Conservation (phyloP, 2,113 vertebrate species). For the Herpailurus yagouaroundi region DNA sequence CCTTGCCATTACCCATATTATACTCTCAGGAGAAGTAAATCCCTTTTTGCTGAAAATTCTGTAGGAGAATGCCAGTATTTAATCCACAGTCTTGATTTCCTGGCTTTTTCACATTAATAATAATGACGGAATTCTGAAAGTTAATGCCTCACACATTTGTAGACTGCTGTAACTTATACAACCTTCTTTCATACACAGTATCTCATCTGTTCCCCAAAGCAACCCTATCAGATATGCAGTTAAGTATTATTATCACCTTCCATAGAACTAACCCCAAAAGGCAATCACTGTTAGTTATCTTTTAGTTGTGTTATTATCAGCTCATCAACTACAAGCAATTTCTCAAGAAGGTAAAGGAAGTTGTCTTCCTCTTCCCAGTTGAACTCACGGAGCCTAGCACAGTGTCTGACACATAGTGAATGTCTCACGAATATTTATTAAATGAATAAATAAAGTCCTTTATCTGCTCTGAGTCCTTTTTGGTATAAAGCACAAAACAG, state of each 20-base stretch:
- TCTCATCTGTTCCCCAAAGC: not conserved
- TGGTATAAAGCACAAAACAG: constrained; percentile 33
- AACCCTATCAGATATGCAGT: not conserved
- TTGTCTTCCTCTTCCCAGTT: not conserved
- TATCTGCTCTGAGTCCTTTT: not conserved
- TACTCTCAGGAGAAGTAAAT: not conserved
- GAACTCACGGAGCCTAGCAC: not conserved
- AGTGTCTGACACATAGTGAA: not conserved
- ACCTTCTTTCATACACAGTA: not conserved
- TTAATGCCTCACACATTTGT: not conserved
- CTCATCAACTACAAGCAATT: constrained; percentile 1
- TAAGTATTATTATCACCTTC: not conserved
- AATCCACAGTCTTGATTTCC: not conserved
- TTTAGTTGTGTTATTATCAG: not conserved
- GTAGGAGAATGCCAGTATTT: not conserved
- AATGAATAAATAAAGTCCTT: constrained; percentile 38
- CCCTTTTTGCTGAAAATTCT: constrained; percentile 38
- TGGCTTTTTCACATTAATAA: not conserved
- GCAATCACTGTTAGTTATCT: not conserved
- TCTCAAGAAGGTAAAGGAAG: not conserved
- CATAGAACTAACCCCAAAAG: not conserved
- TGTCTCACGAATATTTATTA: constrained; percentile 21
- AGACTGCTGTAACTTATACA: not conserved
- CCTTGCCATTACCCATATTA: not conserved
- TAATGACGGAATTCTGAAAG: not conserved